Percentiles rank a stretch among this genome's conserved stretches.
These are phyloP conservation scores for Drosophila fungiperda DNA, from an alignment of 2,888 invertebrate genomes.

Conservation along the genomic window DNA sequence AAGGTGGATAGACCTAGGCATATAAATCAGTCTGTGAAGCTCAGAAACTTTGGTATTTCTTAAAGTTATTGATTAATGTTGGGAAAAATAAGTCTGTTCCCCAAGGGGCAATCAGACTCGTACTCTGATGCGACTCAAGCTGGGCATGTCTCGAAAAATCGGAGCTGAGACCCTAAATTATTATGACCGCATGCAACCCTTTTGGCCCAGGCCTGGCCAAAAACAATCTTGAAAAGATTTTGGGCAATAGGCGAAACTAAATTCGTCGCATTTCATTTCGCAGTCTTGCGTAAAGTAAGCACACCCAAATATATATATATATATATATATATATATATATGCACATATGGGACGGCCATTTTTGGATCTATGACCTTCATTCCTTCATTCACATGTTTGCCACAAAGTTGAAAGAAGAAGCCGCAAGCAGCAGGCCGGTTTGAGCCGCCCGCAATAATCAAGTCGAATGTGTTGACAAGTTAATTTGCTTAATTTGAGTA, in stretches of 20 bases:
- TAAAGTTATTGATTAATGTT: slow-evolving; percentile 12
- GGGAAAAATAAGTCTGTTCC: slow-evolving; percentile 3
- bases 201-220: not conserved
- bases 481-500: slow-evolving; percentile 64
- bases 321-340: not conserved
- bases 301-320: not conserved
- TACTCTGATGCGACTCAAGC: not conserved
- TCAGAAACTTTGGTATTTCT: not conserved
- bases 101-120: not conserved
- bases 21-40: slow-evolving; percentile 5
- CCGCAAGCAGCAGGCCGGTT: not conserved
- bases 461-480: slow-evolving; percentile 70
- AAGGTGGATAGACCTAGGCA: not conserved
- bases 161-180: slow-evolving; percentile 2
- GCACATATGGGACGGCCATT: slow-evolving; percentile 19
- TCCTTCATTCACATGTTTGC: not conserved
- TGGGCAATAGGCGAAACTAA: slow-evolving; percentile 25
- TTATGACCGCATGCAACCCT: slow-evolving; percentile 15
- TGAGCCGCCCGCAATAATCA: slow-evolving; percentile 51
- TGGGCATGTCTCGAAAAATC: slow-evolving; percentile 1
- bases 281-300: slow-evolving; percentile 10
- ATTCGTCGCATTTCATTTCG: slow-evolving; percentile 3
- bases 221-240: slow-evolving; percentile 27
- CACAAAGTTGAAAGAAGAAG: slow-evolving; percentile 10
- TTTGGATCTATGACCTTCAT: slow-evolving; percentile 7